These are phyloP conservation scores for Anagrus nilaparvatae DNA, from an alignment of 1,140 invertebrate species.

Conservation along the genomic window DNA sequence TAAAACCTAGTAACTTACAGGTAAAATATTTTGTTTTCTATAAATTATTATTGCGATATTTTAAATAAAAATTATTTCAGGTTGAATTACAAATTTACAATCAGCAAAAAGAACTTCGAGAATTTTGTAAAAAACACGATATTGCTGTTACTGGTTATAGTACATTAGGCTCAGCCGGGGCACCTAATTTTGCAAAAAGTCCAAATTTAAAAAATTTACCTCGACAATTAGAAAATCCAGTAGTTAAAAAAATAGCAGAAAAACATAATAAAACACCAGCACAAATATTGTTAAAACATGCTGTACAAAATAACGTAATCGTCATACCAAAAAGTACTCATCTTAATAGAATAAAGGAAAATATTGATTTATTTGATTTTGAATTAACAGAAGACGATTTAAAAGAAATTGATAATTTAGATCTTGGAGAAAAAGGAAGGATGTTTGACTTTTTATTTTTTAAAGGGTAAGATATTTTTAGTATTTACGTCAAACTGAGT, in stretches of 20 bases:
- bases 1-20: constrained; percentile 63
- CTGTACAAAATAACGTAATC: constrained; percentile 58
- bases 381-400: constrained; percentile 44
- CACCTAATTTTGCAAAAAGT: constrained; percentile 27
- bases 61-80: constrained; percentile 39
- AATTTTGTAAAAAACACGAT: constrained; percentile 59
- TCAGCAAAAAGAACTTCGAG: constrained; percentile 64
- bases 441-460: constrained; percentile 49
- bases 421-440: constrained; percentile 43
- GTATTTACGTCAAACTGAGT: too few species aligned
- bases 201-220: constrained; percentile 46
- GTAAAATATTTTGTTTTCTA: constrained; percentile 26
- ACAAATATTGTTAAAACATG: constrained; percentile 66
- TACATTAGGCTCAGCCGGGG: constrained; percentile 64
- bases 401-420: constrained; percentile 38
- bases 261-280: constrained; percentile 61
- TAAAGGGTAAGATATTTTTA: constrained; percentile 37
- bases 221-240: constrained; percentile 55
- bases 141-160: constrained; percentile 75
- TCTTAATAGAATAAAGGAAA: constrained; percentile 54
- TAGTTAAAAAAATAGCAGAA: constrained; percentile 57
- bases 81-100: constrained; percentile 75
- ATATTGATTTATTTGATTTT: constrained; percentile 52
- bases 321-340: constrained; percentile 80
- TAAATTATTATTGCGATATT: background rate